These are phyloP conservation scores for Etheostoma perlongum DNA, from an alignment of 2,797 vertebrate species.

Conservation along the genomic window DNA sequence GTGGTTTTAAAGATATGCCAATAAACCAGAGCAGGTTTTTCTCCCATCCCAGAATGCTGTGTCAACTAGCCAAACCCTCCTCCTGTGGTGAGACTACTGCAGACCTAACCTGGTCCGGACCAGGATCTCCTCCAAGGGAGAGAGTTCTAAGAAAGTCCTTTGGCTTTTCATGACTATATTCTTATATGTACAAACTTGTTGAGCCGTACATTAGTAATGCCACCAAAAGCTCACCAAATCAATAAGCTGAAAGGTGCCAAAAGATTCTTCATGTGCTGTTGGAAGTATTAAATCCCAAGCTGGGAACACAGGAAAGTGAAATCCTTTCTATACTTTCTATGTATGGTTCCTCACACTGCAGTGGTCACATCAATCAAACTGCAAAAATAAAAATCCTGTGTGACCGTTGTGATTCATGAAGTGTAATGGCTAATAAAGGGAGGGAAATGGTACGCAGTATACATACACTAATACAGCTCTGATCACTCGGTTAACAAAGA, in stretches of 20 bases:
- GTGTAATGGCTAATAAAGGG: constrained; percentile 39
- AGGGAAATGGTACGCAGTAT: constrained; percentile 43
- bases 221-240: not conserved
- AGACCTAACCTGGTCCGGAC: no score
- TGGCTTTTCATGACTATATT: no score
- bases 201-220: no score
- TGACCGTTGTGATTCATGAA: constrained; percentile 30
- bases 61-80: no score
- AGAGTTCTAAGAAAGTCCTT: no score
- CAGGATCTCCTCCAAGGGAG: no score
- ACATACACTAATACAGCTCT: constrained; percentile 60
- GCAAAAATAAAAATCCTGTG: not conserved
- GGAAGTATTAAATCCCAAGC: not conserved
- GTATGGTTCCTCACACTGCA: not conserved
- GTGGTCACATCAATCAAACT: no score
- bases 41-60: no score
- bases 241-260: not conserved
- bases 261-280: not conserved
- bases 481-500: constrained; percentile 69
- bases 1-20: no score
- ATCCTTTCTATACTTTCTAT: not conserved
- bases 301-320: not conserved
- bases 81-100: no score
- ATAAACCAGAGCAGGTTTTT: no score
- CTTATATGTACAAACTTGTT: no score